Evolutionary conservation across 2,888 invertebrate genomes (phyloP), one percentile per base, ranked within the genome.

Genomic region (Drosophila sordidapex): DNA sequence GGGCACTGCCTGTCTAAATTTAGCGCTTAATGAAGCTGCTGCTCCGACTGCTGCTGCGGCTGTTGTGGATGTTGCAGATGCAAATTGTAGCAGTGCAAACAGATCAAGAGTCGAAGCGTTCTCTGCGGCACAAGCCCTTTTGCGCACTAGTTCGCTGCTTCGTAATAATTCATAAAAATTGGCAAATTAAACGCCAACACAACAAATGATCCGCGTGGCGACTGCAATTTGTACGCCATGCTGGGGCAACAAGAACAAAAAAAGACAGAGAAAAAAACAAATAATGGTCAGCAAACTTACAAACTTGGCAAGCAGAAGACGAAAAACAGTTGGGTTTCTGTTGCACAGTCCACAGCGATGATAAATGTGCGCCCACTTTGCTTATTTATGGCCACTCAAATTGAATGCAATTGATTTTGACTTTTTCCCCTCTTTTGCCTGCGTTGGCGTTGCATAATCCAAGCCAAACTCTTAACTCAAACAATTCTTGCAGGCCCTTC

Each of bases 151-250:
- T 54, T 68, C 54, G 76, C 66, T 56, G 38, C 56, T 27, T 29
- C 38, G 38, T 15, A 74, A 84, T 90, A 87, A 90, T 82, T 87
- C 87, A 90, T 88, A 83, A 87, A 88, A 88, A 87, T 87, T 90
- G 87, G 87, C 87, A 90, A 87, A 87, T 87, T 87, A 90, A 87
- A 88, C 90, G 87, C 87, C 87, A 87, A 87, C 87, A 87, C 86
- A 88, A 80, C 78, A 85, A 89, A 87, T 89, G 74, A 78, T 80
- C 66, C 78, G 78, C 84, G 70, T 77, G 77, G 79, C 86, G 65
- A 81, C 61, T 87, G 82, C 84, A 84, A 84, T 87, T 87, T 74
- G 79, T 89, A 67, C 70, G 79, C 76, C 67, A 60, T 63, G 62
- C 61, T 60, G 58, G n/a, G 59, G 62, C 66, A 79, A 43, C 65